phyloP scores from a whole-genome alignment of 2,888 invertebrate genomes.

The Lasioglossum leucozonium region DNA sequence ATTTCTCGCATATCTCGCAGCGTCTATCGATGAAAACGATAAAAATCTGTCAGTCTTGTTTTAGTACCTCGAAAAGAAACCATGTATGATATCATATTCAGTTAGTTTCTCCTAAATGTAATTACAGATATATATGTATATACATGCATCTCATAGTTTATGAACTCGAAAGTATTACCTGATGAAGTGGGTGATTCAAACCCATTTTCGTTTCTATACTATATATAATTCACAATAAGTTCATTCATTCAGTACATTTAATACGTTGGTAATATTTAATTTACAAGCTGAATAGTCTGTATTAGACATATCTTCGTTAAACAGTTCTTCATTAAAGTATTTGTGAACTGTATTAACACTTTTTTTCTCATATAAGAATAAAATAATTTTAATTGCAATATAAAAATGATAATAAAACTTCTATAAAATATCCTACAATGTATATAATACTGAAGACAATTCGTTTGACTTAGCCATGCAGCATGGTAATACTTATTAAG shows the following conservation, averaged over 20 bases:
- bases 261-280: constrained; percentile 23
- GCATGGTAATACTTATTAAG: constrained; percentile 9
- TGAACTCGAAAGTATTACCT: constrained; percentile 22
- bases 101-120: constrained; percentile 30
- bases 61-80: constrained; percentile 43
- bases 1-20: constrained; percentile 1
- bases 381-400: neutral
- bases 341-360: constrained; percentile 5
- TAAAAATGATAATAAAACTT: neutral
- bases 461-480: neutral
- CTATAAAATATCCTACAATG: constrained; percentile 9
- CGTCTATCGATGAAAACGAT: constrained; percentile 33
- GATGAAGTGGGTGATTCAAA: constrained; percentile 23
- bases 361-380: neutral
- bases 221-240: constrained; percentile 22
- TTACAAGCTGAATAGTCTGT: constrained; percentile 35
- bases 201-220: neutral
- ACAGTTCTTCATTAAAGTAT: constrained; percentile 9
- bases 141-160: constrained; percentile 27
- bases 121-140: constrained; percentile 14
- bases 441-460: constrained; percentile 6
- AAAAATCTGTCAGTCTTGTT: constrained; percentile 54
- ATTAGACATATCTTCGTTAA: neutral
- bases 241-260: constrained; percentile 41
- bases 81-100: constrained; percentile 12